A percentile compares a stretch with the other conserved stretches of the same genome.
Evolutionary conservation across 2,797 vertebrate species (phyloP).

Genomic region (Psittacula derbiana): DNA sequence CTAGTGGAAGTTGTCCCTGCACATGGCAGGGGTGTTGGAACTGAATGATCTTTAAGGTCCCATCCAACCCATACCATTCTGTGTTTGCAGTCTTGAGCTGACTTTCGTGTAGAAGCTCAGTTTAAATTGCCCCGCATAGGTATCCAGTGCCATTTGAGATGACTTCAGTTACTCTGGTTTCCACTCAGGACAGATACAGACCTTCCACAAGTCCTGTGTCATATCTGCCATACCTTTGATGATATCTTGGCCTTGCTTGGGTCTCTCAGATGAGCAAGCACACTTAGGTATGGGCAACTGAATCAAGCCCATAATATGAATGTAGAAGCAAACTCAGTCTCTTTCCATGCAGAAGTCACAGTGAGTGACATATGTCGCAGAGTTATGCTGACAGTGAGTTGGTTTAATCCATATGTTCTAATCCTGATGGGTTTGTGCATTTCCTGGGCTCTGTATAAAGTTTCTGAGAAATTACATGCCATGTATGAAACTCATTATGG

Average conservation of each 20-base stretch:
- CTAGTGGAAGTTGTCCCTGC: neutral
- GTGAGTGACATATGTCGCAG: fast-evolving
- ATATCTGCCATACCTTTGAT: neutral
- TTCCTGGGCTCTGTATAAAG: neutral
- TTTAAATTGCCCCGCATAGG: fast-evolving
- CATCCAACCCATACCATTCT: neutral
- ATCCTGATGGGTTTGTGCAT: neutral
- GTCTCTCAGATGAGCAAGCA: neutral
- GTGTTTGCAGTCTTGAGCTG: neutral
- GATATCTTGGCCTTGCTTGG: neutral
- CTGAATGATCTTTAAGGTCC: neutral
- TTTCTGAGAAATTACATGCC: neutral
- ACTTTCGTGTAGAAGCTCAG: neutral
- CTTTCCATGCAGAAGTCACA: neutral
- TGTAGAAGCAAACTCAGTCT: neutral
- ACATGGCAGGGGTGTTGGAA: neutral
- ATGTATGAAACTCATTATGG: neutral
- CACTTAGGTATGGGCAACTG: neutral
- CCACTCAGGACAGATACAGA: neutral
- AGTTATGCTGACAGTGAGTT: neutral
- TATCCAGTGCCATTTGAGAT: neutral
- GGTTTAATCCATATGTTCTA: neutral
- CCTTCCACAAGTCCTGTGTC: neutral
- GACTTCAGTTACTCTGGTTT: neutral
- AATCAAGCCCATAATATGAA: neutral